These are phyloP conservation scores for Aleiodes alternator DNA, from an alignment of 2,888 invertebrate species.

Conservation along the genomic window DNA sequence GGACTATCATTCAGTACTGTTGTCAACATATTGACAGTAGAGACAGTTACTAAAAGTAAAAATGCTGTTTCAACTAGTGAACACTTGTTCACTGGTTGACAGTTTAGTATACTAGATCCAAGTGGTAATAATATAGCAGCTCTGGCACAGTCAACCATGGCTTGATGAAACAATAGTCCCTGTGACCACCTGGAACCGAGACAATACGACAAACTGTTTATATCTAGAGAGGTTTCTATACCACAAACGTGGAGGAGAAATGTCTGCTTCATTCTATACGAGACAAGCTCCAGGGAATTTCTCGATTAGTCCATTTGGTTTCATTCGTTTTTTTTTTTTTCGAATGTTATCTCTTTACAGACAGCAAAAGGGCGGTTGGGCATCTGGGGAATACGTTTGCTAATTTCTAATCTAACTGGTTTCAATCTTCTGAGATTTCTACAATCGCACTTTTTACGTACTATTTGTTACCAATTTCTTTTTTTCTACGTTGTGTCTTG, in stretches of 20 bases:
- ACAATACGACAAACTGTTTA: conserved; percentile 34
- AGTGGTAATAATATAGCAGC: conserved; percentile 88
- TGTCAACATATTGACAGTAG: conserved; percentile 93
- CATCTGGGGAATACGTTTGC: neutral
- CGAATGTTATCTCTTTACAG: neutral
- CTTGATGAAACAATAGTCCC: conserved; percentile 89
- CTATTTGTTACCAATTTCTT: neutral
- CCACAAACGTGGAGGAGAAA: conserved; percentile 20
- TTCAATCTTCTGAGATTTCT: neutral
- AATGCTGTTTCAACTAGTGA: conserved; percentile 92
- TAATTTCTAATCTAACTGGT: neutral
- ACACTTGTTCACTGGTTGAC: conserved; percentile 91
- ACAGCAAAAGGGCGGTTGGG: neutral
- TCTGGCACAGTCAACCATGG: conserved; percentile 88
- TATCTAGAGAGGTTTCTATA: conserved; percentile 2
- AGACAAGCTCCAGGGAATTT: conserved; percentile 40
- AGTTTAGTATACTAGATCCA: conserved; percentile 87
- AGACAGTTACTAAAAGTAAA: conserved; percentile 90
- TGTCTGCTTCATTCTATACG: conserved; percentile 10
- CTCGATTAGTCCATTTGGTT: conserved; percentile 38
- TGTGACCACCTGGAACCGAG: conserved; percentile 85
- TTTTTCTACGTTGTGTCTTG: neutral
- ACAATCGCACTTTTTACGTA: too few species aligned
- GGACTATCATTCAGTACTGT: conserved; percentile 91
- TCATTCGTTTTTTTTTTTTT: conserved; percentile 26